Conservation (phyloP, 2,797 vertebrate species). For the Gastrophryne carolinensis region DNA sequence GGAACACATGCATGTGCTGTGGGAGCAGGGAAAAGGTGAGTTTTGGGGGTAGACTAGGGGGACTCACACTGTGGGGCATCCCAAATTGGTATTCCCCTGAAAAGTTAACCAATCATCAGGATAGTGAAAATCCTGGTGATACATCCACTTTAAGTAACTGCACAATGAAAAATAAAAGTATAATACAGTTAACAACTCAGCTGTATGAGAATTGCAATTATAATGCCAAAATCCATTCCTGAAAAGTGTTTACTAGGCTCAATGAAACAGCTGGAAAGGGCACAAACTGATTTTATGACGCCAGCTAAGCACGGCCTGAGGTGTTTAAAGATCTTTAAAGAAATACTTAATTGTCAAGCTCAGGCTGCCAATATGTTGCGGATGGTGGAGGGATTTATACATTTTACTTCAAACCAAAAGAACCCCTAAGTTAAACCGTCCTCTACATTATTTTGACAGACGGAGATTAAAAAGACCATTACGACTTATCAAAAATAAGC, state of each 20-base stretch:
- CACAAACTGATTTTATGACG: not conserved
- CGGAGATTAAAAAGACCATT: conserved; percentile 8
- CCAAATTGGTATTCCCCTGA: too few relatives aligned
- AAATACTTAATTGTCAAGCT: not conserved
- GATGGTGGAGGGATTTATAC: not conserved
- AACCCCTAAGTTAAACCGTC: conserved; percentile 12
- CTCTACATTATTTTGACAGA: conserved; percentile 5
- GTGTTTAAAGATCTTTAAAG: not conserved
- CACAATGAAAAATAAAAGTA: not conserved
- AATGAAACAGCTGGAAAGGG: conserved; percentile 20
- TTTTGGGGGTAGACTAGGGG: too few relatives aligned
- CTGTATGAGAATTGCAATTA: not conserved
- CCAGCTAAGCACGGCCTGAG: not conserved
- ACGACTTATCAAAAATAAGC: conserved; percentile 19
- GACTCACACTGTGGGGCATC: too few relatives aligned
- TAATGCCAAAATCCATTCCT: not conserved
- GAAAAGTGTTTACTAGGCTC: conserved; percentile 4
- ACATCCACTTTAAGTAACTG: too few relatives aligned
- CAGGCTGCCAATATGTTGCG: not conserved
- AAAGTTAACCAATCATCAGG: too few relatives aligned
- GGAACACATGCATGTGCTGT: too few relatives aligned
- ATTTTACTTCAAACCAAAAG: not conserved
- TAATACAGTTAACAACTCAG: not conserved
- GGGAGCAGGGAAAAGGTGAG: too few relatives aligned
- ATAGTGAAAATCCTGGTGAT: too few relatives aligned